Percentiles rank a stretch among this genome's conserved stretches.
phyloP scores from a whole-genome alignment of 2,797 vertebrate species.

The Gallinago solitaria region DNA sequence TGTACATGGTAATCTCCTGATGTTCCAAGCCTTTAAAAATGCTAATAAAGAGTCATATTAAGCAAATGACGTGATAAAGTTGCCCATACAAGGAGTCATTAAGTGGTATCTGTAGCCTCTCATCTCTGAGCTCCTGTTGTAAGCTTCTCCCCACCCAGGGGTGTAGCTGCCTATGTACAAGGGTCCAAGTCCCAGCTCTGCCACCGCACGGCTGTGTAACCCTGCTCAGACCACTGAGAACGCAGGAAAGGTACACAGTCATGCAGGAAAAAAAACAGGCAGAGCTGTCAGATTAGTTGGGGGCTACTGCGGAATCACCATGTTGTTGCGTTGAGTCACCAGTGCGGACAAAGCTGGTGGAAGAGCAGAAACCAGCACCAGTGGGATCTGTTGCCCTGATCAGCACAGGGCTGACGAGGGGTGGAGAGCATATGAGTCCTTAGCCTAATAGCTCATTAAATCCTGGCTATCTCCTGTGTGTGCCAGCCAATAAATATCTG shows the following conservation, averaged over 20 bases:
- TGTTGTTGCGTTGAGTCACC: neutral
- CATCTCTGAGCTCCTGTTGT: neutral
- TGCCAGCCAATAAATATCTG: neutral
- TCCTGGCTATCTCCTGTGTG: neutral
- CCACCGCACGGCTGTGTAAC: neutral
- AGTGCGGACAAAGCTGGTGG: neutral
- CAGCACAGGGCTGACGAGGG: accelerated
- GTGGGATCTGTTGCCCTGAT: neutral
- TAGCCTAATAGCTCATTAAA: neutral
- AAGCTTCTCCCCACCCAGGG: neutral
- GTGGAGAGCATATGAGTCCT: neutral
- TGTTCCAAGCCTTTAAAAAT: neutral
- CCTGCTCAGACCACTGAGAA: neutral
- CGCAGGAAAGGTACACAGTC: neutral
- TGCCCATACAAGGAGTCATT: neutral
- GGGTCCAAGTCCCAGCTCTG: neutral
- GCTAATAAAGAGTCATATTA: neutral
- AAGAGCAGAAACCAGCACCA: neutral
- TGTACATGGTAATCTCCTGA: neutral
- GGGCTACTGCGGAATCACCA: neutral
- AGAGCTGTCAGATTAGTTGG: neutral
- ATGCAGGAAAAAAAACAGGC: neutral
- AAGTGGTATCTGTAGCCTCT: neutral
- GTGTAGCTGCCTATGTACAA: neutral
- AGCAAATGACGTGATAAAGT: neutral